A percentile compares a stretch with the other conserved stretches of the same genome.
Conservation (phyloP, 2,888 invertebrate species). For the Abrostola triplasia region DNA sequence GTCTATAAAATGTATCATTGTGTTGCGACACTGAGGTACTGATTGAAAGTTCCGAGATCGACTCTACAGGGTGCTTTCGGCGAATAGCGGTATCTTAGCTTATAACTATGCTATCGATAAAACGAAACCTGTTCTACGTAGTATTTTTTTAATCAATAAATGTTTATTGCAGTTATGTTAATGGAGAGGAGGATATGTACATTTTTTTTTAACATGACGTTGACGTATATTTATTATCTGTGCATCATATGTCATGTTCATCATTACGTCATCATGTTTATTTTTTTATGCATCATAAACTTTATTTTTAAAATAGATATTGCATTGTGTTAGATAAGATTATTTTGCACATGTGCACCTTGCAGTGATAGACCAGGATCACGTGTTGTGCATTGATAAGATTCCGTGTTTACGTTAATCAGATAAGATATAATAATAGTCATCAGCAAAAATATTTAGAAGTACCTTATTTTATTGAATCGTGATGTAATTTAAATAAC, state of each 20-base stretch:
- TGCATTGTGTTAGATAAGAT: neutral
- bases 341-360: neutral
- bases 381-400: constrained; percentile 1
- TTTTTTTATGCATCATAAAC: no score
- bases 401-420: neutral
- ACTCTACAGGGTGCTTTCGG: constrained; percentile 22
- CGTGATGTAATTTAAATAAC: no score
- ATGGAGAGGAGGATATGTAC: no score
- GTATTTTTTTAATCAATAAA: neutral
- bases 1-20: constrained; percentile 27
- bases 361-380: neutral
- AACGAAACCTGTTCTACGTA: constrained; percentile 7
- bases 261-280: no score
- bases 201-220: no score
- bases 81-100: constrained; percentile 17
- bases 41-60: constrained; percentile 18
- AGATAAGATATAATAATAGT: neutral
- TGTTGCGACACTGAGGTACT: constrained; percentile 23
- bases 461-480: no score
- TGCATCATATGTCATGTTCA: no score
- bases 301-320: no score
- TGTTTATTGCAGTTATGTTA: no score
- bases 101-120: constrained; percentile 21
- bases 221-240: no score
- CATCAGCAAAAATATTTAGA: no score